Conservation (phyloP, 1,140 invertebrate species). For the Delia radicum region DNA sequence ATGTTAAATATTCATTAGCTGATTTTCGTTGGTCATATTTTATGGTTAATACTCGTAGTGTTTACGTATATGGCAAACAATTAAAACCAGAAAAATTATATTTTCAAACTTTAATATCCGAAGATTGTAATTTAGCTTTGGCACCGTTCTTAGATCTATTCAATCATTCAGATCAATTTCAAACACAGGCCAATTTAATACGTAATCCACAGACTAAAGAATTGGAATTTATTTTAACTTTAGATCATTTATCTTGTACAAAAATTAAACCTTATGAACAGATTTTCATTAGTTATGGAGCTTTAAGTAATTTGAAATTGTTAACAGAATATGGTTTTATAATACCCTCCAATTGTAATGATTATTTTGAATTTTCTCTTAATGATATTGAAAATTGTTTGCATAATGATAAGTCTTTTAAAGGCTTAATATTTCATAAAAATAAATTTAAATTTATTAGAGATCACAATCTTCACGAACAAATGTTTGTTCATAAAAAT, state of each 20-base stretch:
- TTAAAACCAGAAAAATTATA: slow-evolving; percentile 34
- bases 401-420: slow-evolving; percentile 42
- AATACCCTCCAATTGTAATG: slow-evolving; percentile 63
- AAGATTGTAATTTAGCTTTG: slow-evolving; percentile 65
- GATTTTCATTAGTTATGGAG: slow-evolving; percentile 77
- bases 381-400: slow-evolving; percentile 56
- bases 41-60: slow-evolving; percentile 74
- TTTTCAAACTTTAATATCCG: slow-evolving; percentile 51
- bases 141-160: slow-evolving; percentile 79
- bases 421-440: slow-evolving; percentile 37
- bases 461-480: slow-evolving; percentile 56
- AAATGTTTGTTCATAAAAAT: slow-evolving; percentile 52
- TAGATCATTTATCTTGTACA: slow-evolving; percentile 59
- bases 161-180: slow-evolving; percentile 67
- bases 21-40: slow-evolving; percentile 66
- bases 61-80: slow-evolving; percentile 57
- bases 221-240: slow-evolving; percentile 48
- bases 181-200: slow-evolving; percentile 57
- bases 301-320: slow-evolving; percentile 68
- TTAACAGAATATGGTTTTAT: slow-evolving; percentile 77
- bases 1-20: slow-evolving; percentile 54
- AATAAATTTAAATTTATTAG: slow-evolving; percentile 60
- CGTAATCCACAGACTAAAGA: slow-evolving; percentile 30
- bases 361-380: slow-evolving; percentile 60
- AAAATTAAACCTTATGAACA: slow-evolving; percentile 61